Base-by-base conservation (phyloP, 2,888 invertebrate genomes). In the Colostygia pectinataria region DNA sequence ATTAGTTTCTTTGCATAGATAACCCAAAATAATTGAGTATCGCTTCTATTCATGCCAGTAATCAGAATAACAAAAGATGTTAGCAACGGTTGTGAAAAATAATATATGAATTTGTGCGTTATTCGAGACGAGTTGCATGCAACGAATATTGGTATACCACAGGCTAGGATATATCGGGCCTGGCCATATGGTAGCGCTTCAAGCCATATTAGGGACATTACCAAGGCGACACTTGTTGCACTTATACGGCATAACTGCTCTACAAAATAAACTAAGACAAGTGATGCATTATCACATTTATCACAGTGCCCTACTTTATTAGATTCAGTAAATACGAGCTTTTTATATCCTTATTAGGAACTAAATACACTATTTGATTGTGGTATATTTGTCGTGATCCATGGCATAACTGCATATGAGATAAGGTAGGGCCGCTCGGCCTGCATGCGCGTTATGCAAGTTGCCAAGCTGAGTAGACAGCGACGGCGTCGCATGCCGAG, bases 201-300 rank as follows among this genome's bases (percentile, higher is more conserved):
- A 70, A 66, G 59, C 90, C 90, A 77, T 89, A 90, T 89, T 83
- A 78, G 89, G 89, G 83, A 79, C 74, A 73, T 73, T 65, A 78
- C 66, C 90, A 88, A 90, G 90, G 90, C 87, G 78, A 88, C 83
- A 88, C 87, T 87, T 82, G 89, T 85, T 90, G 90, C 90, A 86
- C 90, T 80, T 90, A 89, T 90, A 90, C 81, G 90, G 90, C 76
- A 65, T 77, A 83, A 84, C 76, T 83, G 85, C 78, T 87, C 84
- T 71, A 87, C 80, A 79, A 85, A 81, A 74, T 74, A 57, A 65
- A 64, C 71, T 69, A 71, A 74, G 67, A 61, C 49, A 57, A 71
- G 63, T 76, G 70, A 77, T 68, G 68, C 75, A 68, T 80, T 83
- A 78, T 77, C 77, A 73, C 66, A 71, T 68, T 80, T 83, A 78